A percentile compares a stretch with the other conserved stretches of the same genome.
phyloP scores from a whole-genome alignment of 2,797 vertebrate genomes.

The Diceros bicornis region DNA sequence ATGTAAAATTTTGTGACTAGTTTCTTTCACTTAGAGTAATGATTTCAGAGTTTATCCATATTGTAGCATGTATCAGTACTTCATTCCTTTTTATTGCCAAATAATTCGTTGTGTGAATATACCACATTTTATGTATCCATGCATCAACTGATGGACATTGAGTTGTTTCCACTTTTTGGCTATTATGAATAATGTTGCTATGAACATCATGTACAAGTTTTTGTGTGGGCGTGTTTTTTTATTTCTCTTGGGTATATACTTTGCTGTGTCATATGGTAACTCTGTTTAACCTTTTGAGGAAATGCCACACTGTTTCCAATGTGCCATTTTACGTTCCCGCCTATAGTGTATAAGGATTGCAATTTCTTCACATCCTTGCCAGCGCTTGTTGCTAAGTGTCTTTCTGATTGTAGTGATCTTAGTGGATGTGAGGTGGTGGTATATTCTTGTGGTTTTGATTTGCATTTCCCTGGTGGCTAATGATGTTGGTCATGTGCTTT shows the following conservation, averaged over 20 bases:
- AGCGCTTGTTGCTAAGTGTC: neutral
- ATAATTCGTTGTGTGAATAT: neutral
- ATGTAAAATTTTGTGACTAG: neutral
- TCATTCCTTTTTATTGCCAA: neutral
- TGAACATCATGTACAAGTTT: neutral
- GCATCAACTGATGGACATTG: neutral
- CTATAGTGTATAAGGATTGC: neutral
- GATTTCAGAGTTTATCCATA: neutral
- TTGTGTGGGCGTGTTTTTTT: neutral
- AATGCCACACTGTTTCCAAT: neutral
- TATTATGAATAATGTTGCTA: neutral
- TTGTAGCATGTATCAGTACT: neutral
- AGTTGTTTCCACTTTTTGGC: neutral
- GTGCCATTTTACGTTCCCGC: neutral
- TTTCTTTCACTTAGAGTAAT: neutral
- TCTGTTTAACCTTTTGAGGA: neutral
- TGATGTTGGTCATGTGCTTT: neutral
- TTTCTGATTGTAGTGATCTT: neutral
- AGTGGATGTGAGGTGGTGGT: neutral
- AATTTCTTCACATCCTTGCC: neutral
- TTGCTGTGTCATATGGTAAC: neutral
- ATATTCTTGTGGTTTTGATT: neutral
- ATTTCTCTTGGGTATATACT: neutral
- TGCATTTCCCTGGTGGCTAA: neutral
- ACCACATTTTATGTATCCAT: neutral